Base-by-base conservation (phyloP, 2,888 invertebrate genomes). In the Hartigia nigra region DNA sequence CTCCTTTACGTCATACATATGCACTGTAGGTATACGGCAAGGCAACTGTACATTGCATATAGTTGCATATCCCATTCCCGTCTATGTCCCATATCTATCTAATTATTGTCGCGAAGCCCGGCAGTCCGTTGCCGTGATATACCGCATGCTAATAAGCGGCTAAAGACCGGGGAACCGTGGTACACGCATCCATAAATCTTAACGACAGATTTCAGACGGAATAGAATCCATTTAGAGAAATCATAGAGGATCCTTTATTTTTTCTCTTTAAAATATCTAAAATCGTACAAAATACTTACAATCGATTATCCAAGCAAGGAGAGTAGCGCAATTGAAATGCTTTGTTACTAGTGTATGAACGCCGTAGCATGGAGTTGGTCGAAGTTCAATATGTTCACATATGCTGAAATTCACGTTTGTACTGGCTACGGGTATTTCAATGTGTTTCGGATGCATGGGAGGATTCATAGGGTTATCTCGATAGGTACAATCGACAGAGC, bases 141-240 rank as follows among this genome's bases (percentile, higher is more conserved):
- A 91, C 91, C 90, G 90, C 91, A 91, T 91, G 91, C 91, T 91
- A 91, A 91, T 91, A 91, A 91, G 91, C 91, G 91, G 86, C 91
- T 91, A 91, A 91, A 91, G 91, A 91, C 91, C 90, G 86, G 86
- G 87, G 87, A 55, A 89, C 88, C 88, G 87, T 88, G 87, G 87
- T 86, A 86, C 84, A 86, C 85, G 55, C 85, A 85, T 80, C 85
- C 88, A 90, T 91, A 91, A 91, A 91, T 91, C 91, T 89, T 87
- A 86, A 88, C 87, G 23, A 55, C 23, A 55, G 55, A 55, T 55
- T 55, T 55, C 55, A 55, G 55, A 55, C 55, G 55, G 55, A 55
- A 23, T 55, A 23, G 55, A 55, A 23, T 5, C 23, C 9, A 55
- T 5, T 55, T 55, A 2, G 55, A 55, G 55, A 55, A 23, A 23